These are phyloP conservation scores for Cassiopea xamachana DNA, from an alignment of 30 jellyfish, hydroid and myxozoan genomes.

Conservation along the genomic window DNA sequence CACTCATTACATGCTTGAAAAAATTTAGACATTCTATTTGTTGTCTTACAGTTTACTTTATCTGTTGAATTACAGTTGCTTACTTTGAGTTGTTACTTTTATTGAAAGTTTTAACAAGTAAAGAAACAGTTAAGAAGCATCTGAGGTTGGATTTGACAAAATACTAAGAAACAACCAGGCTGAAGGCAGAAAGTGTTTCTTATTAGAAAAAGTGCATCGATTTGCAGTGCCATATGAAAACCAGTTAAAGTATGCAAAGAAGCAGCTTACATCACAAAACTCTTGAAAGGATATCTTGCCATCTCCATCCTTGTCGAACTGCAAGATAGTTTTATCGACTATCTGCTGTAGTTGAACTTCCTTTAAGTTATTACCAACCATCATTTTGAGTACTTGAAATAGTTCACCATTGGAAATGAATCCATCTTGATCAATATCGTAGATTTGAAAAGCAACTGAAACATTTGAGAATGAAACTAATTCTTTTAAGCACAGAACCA, in stretches of 20 bases:
- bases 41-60: too few relatives aligned
- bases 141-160: too few relatives aligned
- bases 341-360: conserved; percentile 97
- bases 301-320: conserved; percentile 95
- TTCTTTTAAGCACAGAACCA: not conserved
- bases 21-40: too few relatives aligned
- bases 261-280: conserved; percentile 84
- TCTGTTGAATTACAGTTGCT: too few relatives aligned
- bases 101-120: too few relatives aligned
- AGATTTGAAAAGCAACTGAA: conserved; percentile 93
- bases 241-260: not conserved
- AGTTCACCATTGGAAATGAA: conserved; percentile 95
- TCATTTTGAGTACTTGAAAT: conserved; percentile 89
- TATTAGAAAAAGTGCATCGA: too few relatives aligned
- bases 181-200: too few relatives aligned
- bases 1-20: too few relatives aligned
- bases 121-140: too few relatives aligned
- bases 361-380: conserved; percentile 97
- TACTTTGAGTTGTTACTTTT: too few relatives aligned
- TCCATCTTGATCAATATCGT: conserved; percentile 97
- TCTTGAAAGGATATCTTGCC: conserved; percentile 95
- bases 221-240: not conserved
- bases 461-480: not conserved
- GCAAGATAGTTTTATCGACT: conserved; percentile 95
- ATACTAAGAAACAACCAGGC: too few relatives aligned